Percentiles rank a stretch among this genome's conserved stretches.
These are phyloP conservation scores for Labroides dimidiatus DNA, from an alignment of 2,797 vertebrate genomes.

Conservation along the genomic window DNA sequence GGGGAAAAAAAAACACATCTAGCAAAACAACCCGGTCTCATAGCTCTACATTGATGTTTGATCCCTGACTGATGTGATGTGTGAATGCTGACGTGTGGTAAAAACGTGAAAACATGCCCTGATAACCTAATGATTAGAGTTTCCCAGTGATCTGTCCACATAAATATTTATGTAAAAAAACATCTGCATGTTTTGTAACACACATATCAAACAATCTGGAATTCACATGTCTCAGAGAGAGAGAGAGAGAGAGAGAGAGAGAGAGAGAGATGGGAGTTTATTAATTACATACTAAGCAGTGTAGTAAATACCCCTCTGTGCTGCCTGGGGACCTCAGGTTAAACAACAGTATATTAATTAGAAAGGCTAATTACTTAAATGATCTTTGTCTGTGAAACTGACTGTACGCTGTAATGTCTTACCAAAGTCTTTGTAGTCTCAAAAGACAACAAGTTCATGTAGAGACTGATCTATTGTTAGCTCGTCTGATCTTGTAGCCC, in stretches of 20 bases:
- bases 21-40: no score
- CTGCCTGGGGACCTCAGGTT: slow-evolving; percentile 3
- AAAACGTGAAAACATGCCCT: no score
- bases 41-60: no score
- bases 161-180: background rate
- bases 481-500: background rate
- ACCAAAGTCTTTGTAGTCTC: background rate
- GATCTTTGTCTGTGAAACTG: slow-evolving; percentile 16
- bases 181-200: background rate
- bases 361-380: slow-evolving; percentile 15
- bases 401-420: slow-evolving; percentile 21
- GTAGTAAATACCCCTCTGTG: slow-evolving; percentile 18
- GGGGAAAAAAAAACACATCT: no score
- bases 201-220: background rate
- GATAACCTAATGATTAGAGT: background rate
- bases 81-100: no score
- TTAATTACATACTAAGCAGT: background rate
- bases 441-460: slow-evolving; percentile 1
- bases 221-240: background rate
- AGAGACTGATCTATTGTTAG: background rate
- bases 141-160: background rate
- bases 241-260: background rate
- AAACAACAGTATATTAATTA: slow-evolving; percentile 29
- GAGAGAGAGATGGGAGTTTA: background rate
- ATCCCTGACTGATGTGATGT: no score